Evolutionary conservation across 2,888 invertebrate species (phyloP).

Genomic region (Anthrax anthrax): DNA sequence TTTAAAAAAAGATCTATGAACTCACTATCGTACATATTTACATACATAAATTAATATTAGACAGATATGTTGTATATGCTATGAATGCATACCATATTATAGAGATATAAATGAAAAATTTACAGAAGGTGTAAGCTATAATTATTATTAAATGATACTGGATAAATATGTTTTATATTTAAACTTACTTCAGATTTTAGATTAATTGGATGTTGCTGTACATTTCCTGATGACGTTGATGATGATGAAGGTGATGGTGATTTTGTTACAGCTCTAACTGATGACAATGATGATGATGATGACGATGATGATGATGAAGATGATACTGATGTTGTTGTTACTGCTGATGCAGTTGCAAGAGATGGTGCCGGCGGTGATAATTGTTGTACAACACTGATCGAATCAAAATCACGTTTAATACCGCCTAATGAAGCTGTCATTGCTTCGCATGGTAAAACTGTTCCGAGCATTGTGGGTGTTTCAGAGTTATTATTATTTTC

Average conservation of each 20-base stretch:
- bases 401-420: conserved; percentile 32
- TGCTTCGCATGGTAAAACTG: conserved; percentile 34
- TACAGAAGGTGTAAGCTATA: too few species aligned
- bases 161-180: too few species aligned
- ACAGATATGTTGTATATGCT: too few species aligned
- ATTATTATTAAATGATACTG: too few species aligned
- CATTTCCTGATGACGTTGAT: conserved; percentile 14
- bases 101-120: too few species aligned
- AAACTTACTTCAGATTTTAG: conserved; percentile 21
- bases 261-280: conserved; percentile 4
- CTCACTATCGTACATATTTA: too few species aligned
- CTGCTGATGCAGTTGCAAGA: conserved; percentile 1
- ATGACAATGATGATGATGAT: conserved; percentile 1
- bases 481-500: conserved; percentile 20
- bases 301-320: conserved; percentile 15
- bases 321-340: conserved; percentile 11
- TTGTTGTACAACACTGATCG: conserved; percentile 14
- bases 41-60: too few species aligned
- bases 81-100: too few species aligned
- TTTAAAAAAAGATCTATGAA: too few species aligned
- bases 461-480: conserved; percentile 30
- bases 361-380: conserved; percentile 6
- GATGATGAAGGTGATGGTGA: conserved; percentile 17
- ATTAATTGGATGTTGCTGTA: conserved; percentile 19
- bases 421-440: conserved; percentile 29